Conservation (phyloP, 2,888 invertebrate genomes). For the Hoplodrina ambigua region DNA sequence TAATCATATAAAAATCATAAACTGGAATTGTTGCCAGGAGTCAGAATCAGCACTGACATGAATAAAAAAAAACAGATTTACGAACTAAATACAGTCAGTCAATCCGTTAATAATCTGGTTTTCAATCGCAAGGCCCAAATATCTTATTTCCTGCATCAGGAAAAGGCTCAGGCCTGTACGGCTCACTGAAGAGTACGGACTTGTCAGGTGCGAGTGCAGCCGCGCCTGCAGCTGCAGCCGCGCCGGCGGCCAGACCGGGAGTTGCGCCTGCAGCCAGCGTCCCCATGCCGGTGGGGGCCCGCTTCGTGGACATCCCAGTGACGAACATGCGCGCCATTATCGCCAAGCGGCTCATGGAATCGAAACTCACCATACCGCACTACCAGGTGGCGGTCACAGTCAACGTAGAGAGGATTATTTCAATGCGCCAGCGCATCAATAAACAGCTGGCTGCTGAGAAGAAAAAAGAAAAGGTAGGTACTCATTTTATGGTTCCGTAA, state of each 20-base stretch:
- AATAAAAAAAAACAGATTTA: no score
- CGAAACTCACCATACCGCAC: slow-evolving; percentile 98
- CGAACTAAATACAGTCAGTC: no score
- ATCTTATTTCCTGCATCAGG: slow-evolving; percentile 79
- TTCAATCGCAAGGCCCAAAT: slow-evolving; percentile 3
- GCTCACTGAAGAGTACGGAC: slow-evolving; percentile 95
- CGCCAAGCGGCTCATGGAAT: slow-evolving; percentile 96
- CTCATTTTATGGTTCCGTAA: background rate
- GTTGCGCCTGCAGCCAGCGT: slow-evolving; percentile 42
- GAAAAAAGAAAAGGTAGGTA: slow-evolving; percentile 85
- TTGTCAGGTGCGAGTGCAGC: slow-evolving; percentile 80
- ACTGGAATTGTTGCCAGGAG: no score
- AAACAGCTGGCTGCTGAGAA: slow-evolving; percentile 94
- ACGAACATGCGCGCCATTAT: slow-evolving; percentile 96
- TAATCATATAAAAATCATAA: no score
- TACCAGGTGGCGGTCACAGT: slow-evolving; percentile 97
- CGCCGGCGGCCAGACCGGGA: slow-evolving; percentile 59
- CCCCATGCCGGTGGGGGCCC: slow-evolving; percentile 69
- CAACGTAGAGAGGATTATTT: slow-evolving; percentile 94
- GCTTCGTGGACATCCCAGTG: slow-evolving; percentile 94
- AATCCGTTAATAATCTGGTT: background rate
- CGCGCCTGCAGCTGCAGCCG: slow-evolving; percentile 51
- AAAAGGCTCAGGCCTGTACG: slow-evolving; percentile 95
- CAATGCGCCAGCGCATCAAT: slow-evolving; percentile 94
- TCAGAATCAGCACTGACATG: no score